phyloP scores from a whole-genome alignment of 2,113 vertebrate genomes.

The Garra rufa region DNA sequence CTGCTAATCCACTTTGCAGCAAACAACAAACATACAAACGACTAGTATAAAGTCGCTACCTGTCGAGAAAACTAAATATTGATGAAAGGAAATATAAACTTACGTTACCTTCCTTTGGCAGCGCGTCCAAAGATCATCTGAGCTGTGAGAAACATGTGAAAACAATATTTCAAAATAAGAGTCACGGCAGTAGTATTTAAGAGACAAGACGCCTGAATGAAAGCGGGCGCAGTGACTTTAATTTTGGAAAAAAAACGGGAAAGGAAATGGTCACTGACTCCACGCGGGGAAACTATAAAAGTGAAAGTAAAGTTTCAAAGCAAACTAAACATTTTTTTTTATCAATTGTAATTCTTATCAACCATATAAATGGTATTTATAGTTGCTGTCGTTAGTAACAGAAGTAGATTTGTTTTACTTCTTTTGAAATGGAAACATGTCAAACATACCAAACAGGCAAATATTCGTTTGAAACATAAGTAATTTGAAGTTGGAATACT shows the following conservation, averaged over 20 bases:
- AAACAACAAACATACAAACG: not conserved
- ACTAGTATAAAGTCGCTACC: not conserved
- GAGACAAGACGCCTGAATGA: not conserved
- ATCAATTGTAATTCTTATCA: too few species aligned
- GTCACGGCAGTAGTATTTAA: not conserved
- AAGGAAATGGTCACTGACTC: not conserved
- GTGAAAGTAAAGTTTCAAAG: slow-evolving; percentile 2
- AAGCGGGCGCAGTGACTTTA: not conserved
- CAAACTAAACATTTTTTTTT: too few species aligned
- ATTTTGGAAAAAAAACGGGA: not conserved
- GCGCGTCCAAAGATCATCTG: not conserved
- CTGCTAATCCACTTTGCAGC: not conserved
- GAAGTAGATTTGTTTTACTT: too few species aligned
- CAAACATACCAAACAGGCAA: too few species aligned
- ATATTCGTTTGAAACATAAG: too few species aligned
- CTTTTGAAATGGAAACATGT: too few species aligned
- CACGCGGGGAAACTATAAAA: not conserved
- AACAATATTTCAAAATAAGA: not conserved
- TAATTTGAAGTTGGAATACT: too few species aligned
- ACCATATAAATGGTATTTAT: too few species aligned
- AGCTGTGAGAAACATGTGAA: too few species aligned
- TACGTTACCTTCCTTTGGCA: not conserved
- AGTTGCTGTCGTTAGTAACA: too few species aligned
- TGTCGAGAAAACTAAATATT: not conserved
- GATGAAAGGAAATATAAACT: not conserved